A percentile compares a stretch with the other conserved stretches of the same genome.
Evolutionary conservation across 2,113 vertebrate genomes (phyloP).

Genomic region (Salminus brasiliensis): DNA sequence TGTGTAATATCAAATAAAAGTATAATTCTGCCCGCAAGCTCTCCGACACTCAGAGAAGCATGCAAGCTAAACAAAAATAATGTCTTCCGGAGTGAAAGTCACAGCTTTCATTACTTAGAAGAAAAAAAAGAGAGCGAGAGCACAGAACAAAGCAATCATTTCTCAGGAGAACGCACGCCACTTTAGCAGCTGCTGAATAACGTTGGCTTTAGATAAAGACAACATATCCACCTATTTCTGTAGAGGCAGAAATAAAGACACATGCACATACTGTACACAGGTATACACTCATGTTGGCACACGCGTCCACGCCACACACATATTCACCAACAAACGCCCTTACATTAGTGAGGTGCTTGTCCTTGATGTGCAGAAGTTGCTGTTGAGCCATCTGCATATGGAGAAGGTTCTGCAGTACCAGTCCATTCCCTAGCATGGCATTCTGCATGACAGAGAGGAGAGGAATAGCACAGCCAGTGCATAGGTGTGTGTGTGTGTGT

Average conservation of each 20-base stretch:
- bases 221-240: background rate
- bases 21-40: slow-evolving; percentile 26
- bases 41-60: slow-evolving; percentile 2
- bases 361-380: slow-evolving; percentile 89
- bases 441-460: slow-evolving; percentile 69
- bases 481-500: too few relatives aligned
- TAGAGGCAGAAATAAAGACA: background rate
- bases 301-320: slow-evolving; percentile 15
- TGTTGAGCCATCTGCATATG: slow-evolving; percentile 87
- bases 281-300: background rate
- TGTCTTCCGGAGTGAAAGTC: slow-evolving; percentile 35
- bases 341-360: slow-evolving; percentile 85
- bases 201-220: background rate
- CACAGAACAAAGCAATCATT: slow-evolving; percentile 28
- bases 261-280: background rate
- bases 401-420: slow-evolving; percentile 88
- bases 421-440: slow-evolving; percentile 80
- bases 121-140: too few relatives aligned
- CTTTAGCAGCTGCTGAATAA: slow-evolving; percentile 7
- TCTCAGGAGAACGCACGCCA: slow-evolving; percentile 1
- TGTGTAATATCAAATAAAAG: slow-evolving; percentile 37
- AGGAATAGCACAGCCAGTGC: slow-evolving; percentile 34
- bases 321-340: slow-evolving; percentile 61
- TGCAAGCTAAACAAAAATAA: slow-evolving; percentile 31
- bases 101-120: slow-evolving; percentile 31